These are phyloP conservation scores for Episyrphus balteatus DNA, from an alignment of 1,140 invertebrate genomes.

Conservation along the genomic window DNA sequence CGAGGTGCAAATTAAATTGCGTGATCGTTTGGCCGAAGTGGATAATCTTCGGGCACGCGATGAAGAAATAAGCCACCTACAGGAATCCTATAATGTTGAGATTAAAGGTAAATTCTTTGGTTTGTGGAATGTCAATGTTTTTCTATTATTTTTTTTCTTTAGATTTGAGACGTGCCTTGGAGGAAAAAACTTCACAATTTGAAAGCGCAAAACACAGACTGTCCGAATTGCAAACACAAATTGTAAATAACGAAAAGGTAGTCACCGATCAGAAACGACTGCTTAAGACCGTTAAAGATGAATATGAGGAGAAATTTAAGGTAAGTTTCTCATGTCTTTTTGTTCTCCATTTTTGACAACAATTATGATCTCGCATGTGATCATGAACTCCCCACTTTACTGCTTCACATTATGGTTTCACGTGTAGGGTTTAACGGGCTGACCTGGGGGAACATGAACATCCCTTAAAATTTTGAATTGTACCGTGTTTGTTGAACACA, in stretches of 20 bases:
- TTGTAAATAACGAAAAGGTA: conserved; percentile 39
- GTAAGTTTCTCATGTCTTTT: conserved; percentile 24
- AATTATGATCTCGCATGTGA: too few relatives aligned
- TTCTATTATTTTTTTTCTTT: conserved; percentile 6
- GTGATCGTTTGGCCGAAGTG: conserved; percentile 38
- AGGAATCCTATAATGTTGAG: conserved; percentile 38
- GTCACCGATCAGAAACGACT: conserved; percentile 42
- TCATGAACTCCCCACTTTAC: too few relatives aligned
- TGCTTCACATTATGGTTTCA: too few relatives aligned
- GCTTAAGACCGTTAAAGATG: conserved; percentile 41
- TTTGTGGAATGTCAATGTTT: too few relatives aligned
- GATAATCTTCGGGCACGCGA: conserved; percentile 30
- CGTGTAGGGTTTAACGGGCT: too few relatives aligned
- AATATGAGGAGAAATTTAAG: conserved; percentile 42
- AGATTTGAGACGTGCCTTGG: conserved; percentile 34
- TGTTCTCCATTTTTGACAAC: too few relatives aligned
- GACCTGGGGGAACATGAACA: too few relatives aligned
- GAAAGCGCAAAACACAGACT: conserved; percentile 41
- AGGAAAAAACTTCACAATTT: conserved; percentile 34
- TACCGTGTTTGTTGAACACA: too few relatives aligned
- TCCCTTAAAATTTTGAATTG: too few relatives aligned
- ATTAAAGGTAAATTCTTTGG: conserved; percentile 24
- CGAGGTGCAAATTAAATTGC: conserved; percentile 41
- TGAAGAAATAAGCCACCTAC: conserved; percentile 35
- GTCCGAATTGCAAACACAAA: conserved; percentile 39